These are phyloP conservation scores for Jaculus jaculus DNA, from an alignment of 2,113 vertebrate genomes.

Conservation along the genomic window DNA sequence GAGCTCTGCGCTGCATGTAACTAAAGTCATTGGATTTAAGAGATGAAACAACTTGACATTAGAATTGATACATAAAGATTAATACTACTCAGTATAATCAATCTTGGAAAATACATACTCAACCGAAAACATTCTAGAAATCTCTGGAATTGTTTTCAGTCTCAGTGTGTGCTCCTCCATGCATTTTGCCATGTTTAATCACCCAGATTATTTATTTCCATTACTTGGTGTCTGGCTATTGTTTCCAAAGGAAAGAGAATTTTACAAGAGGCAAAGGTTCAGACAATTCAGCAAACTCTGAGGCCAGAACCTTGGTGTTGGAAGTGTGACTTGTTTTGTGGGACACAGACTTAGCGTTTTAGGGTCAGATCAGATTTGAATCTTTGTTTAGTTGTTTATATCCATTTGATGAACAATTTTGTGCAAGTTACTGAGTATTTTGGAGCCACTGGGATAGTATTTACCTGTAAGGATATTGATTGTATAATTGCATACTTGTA, in stretches of 20 bases:
- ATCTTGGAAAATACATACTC: background rate
- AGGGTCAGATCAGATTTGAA: background rate
- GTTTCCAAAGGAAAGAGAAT: slow-evolving; percentile 4
- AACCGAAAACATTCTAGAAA: slow-evolving; percentile 28
- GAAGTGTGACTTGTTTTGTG: background rate
- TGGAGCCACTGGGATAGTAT: background rate
- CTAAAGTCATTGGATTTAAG: too few species aligned
- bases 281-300: background rate
- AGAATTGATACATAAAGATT: background rate
- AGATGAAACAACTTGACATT: too few species aligned
- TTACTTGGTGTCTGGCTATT: background rate
- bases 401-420: background rate
- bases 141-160: background rate
- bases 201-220: background rate
- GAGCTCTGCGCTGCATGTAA: too few species aligned
- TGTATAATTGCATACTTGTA: background rate
- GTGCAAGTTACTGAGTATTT: background rate
- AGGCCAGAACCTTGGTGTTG: background rate
- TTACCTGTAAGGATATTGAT: background rate
- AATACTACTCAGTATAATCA: background rate
- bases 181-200: background rate
- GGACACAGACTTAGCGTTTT: background rate
- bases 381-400: background rate
- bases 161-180: background rate
- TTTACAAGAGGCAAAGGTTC: background rate